phyloP scores from a whole-genome alignment of 2,888 invertebrate genomes.

The Deilephila elpenor region DNA sequence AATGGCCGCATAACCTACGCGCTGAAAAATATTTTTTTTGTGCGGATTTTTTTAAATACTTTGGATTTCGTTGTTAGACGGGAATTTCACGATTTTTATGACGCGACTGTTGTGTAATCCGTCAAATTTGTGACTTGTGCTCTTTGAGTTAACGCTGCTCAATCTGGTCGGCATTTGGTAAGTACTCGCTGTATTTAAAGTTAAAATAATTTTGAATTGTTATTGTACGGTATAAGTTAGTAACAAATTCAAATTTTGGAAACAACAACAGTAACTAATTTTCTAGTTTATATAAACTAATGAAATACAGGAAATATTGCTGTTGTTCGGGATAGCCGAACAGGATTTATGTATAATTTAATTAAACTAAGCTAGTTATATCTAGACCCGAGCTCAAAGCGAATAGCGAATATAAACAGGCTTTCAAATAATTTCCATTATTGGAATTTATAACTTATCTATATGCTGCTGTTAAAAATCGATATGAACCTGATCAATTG shows the following conservation, averaged over 20 bases:
- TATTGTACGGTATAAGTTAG: no score
- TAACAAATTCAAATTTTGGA: no score
- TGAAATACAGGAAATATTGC: not conserved
- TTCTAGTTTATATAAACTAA: no score
- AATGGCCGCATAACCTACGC: conserved; percentile 3
- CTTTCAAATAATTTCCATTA: not conserved
- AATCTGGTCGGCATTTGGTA: not conserved
- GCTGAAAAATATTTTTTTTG: conserved; percentile 2
- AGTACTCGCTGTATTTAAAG: not conserved
- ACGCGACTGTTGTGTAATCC: no score
- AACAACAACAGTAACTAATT: no score
- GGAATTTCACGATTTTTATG: not conserved
- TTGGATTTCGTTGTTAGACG: not conserved
- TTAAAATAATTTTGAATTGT: not conserved
- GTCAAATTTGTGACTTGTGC: not conserved
- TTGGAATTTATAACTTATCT: not conserved
- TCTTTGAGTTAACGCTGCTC: not conserved
- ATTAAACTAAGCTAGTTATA: not conserved
- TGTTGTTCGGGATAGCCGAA: not conserved
- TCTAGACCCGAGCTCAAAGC: not conserved
- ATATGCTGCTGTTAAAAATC: not conserved
- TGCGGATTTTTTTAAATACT: not conserved
- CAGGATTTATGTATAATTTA: not conserved
- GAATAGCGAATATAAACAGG: not conserved
- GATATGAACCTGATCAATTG: no score